Base-by-base conservation (phyloP, 2,888 invertebrate species). In the Sepiola atlantica region DNA sequence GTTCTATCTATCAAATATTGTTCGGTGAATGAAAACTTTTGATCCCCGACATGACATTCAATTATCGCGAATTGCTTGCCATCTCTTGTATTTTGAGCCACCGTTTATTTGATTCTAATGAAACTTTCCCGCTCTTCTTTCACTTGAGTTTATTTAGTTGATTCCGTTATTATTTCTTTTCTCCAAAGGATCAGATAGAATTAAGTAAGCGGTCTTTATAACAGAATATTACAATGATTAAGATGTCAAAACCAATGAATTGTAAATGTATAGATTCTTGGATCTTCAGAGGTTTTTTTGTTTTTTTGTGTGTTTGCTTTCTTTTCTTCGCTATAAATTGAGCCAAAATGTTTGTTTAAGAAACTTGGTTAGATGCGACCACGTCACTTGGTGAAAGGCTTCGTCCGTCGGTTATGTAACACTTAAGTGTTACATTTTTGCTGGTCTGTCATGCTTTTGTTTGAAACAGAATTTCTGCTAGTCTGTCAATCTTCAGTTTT, bases 1-100 rank as follows among this genome's bases (percentile, higher is more conserved):
- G 77, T 32, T 77, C 77, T 77, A 77, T 77, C n/a, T 77, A 77
- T 77, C 77, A 77, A 77, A 77, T 77, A 77, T 77, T 77, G 77
- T 77, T 77, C 77, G 77, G 77, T 77, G 77, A 77, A 77, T n/a
- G 45, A 77, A 77, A 77, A n/a, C 77, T 77, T 77, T n/a, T 77
- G 77, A 77, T 77, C 77, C 77, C 77, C n/a, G n/a, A 77, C 77
- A 77, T 77, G 77, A 77, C 77, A 77, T 77, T 77, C 77, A 77
- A 77, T 77, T 77, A 77, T 77, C n/a, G 77, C 32, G 77, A 77
- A 77, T 77, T 77, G 77, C 77, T 77, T 77, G n/a, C n/a, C 77
- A 77, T 77, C 77, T n/a, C n/a, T 77, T n/a, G 77, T 77, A 77
- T 77, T 77, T 77, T 77, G 77, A 77, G 18, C n/a, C n/a, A 77